These are phyloP conservation scores for Drosophila tristis DNA, from an alignment of 1,140 invertebrate species.

Conservation along the genomic window DNA sequence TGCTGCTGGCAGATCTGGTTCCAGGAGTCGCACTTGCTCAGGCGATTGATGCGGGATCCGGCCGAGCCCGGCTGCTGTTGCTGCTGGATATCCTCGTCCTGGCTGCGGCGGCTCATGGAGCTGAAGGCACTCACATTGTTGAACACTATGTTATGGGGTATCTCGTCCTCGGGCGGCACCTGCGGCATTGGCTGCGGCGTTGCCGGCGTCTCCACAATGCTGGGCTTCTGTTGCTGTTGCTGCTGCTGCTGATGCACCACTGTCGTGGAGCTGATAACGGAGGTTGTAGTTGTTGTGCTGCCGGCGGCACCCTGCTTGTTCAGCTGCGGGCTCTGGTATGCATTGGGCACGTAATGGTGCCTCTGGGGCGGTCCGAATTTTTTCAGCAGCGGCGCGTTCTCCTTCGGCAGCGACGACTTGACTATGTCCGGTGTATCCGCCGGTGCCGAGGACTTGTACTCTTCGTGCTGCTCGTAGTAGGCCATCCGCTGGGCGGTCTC, in stretches of 20 bases:
- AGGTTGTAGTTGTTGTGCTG: constrained; percentile 24
- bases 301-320: constrained; percentile 22
- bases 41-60: constrained; percentile 71
- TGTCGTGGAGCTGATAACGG: constrained; percentile 25
- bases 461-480: constrained; percentile 53
- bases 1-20: constrained; percentile 86
- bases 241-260: constrained; percentile 26
- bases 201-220: constrained; percentile 74
- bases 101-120: constrained; percentile 61
- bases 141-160: constrained; percentile 80
- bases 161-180: constrained; percentile 66
- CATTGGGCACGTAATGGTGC: constrained; percentile 79
- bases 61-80: constrained; percentile 16
- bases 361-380: constrained; percentile 81
- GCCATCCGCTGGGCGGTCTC: constrained; percentile 19
- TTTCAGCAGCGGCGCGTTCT: constrained; percentile 73
- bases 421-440: constrained; percentile 79
- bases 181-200: constrained; percentile 58
- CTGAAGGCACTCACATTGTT: constrained; percentile 78
- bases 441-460: constrained; percentile 80
- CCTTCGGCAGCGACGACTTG: constrained; percentile 80
- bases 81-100: constrained; percentile 46
- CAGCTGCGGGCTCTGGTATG: constrained; percentile 75
- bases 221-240: constrained; percentile 49
- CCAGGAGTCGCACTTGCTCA: constrained; percentile 93